Evolutionary conservation across 2,888 invertebrate genomes (phyloP).

Genomic region (Iphiclides podalirius): DNA sequence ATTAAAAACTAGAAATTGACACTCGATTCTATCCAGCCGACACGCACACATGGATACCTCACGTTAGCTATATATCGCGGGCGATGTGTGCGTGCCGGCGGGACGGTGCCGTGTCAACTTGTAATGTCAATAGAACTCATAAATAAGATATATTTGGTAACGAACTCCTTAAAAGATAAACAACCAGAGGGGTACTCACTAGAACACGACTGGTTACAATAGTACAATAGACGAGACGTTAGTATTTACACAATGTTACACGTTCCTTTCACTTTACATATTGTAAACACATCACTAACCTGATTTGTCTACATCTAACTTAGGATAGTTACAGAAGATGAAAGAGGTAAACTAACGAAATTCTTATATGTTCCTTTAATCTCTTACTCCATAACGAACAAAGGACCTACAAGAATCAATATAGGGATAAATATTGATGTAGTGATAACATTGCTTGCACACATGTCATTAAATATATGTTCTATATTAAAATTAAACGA

Average conservation of each 20-base stretch:
- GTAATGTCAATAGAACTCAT: constrained; percentile 47
- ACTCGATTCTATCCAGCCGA: constrained; percentile 23
- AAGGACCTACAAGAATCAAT: background rate
- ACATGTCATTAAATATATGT: constrained; percentile 13
- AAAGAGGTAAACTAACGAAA: constrained; percentile 26
- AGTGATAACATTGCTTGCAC: constrained; percentile 2
- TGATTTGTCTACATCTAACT: constrained; percentile 52
- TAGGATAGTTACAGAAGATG: constrained; percentile 37
- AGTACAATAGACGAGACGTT: constrained; percentile 40
- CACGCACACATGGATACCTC: constrained; percentile 27
- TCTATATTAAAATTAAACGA: constrained; percentile 7
- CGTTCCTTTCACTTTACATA: constrained; percentile 37
- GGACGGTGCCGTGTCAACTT: constrained; percentile 28
- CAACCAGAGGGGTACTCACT: constrained; percentile 42
- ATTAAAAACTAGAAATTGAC: constrained; percentile 27
- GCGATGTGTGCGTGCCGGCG: constrained; percentile 4
- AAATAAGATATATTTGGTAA: constrained; percentile 80
- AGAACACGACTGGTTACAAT: constrained; percentile 43
- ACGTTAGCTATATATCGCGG: background rate
- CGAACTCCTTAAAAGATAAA: constrained; percentile 65
- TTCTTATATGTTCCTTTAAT: too few relatives aligned
- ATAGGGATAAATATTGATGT: constrained; percentile 1
- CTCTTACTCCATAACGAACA: too few relatives aligned
- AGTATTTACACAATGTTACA: constrained; percentile 62
- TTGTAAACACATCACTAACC: constrained; percentile 61